Evolutionary conservation across 2,113 vertebrate genomes (phyloP).

Genomic region (Macquaria ambigua): DNA sequence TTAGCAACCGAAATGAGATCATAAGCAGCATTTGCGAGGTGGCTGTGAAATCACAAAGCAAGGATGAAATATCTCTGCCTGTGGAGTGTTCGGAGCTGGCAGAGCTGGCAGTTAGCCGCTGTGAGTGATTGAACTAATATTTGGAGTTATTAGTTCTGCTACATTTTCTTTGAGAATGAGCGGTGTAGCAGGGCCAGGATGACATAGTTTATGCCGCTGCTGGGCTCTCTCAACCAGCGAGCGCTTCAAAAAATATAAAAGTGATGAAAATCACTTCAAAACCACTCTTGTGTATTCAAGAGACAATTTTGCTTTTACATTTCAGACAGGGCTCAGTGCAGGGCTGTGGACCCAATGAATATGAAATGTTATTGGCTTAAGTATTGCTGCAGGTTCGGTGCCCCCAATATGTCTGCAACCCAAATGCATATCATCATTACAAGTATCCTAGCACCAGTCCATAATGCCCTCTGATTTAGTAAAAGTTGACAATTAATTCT

Average conservation of each 20-base stretch:
- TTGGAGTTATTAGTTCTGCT: constrained; percentile 80
- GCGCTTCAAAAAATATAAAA: constrained; percentile 60
- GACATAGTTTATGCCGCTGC: constrained; percentile 59
- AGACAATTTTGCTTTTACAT: constrained; percentile 56
- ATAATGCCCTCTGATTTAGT: neutral
- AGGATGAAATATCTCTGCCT: constrained; percentile 75
- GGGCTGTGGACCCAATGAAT: constrained; percentile 14
- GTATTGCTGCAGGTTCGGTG: constrained; percentile 24
- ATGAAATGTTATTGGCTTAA: constrained; percentile 13
- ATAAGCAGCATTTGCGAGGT: constrained; percentile 71
- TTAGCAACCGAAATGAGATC: constrained; percentile 81
- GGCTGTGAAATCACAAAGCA: constrained; percentile 78
- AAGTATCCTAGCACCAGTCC: neutral
- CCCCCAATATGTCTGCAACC: constrained; percentile 1
- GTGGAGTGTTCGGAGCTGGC: constrained; percentile 55
- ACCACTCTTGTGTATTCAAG: constrained; percentile 49
- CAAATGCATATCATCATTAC: constrained; percentile 6
- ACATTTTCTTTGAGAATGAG: constrained; percentile 73
- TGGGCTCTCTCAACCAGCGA: constrained; percentile 61
- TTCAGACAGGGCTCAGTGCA: constrained; percentile 22
- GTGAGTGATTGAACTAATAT: constrained; percentile 78
- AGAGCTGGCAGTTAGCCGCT: constrained; percentile 64
- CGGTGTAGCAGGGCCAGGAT: constrained; percentile 61
- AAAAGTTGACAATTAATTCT: neutral
- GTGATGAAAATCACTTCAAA: constrained; percentile 67